phyloP scores from a whole-genome alignment of 2,888 invertebrate species.

The Elegia similella region DNA sequence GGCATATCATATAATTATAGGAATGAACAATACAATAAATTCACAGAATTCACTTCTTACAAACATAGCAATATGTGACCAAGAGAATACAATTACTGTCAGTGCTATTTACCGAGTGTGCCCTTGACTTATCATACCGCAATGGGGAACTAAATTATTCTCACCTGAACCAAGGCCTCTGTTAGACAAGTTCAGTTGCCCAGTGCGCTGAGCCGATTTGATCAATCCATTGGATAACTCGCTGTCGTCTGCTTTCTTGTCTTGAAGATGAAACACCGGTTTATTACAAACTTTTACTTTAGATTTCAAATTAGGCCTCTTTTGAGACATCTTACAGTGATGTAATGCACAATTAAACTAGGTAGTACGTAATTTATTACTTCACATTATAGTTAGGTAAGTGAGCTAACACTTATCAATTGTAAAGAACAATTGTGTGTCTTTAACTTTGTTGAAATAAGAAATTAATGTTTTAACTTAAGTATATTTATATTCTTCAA shows the following conservation, averaged over 20 bases:
- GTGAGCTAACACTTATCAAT: background rate
- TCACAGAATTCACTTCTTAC: too few species aligned
- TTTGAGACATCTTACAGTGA: constrained; percentile 54
- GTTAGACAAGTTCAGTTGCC: constrained; percentile 89
- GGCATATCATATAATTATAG: too few species aligned
- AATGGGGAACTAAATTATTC: constrained; percentile 22
- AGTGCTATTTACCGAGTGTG: background rate
- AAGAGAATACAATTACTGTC: background rate
- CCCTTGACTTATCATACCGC: background rate
- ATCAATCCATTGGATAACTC: constrained; percentile 86
- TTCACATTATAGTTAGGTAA: background rate
- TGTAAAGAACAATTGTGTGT: too few species aligned
- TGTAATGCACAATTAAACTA: background rate
- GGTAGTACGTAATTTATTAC: background rate
- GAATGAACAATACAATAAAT: too few species aligned
- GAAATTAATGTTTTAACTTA: too few species aligned
- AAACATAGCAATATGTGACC: background rate
- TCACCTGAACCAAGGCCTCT: constrained; percentile 88
- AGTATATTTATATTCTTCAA: too few species aligned
- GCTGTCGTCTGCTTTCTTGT: constrained; percentile 85
- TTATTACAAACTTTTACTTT: constrained; percentile 64
- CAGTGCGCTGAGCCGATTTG: constrained; percentile 90
- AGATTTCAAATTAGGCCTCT: constrained; percentile 50
- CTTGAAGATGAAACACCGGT: constrained; percentile 86
- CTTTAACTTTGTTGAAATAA: too few species aligned